Conservation (phyloP, 2,888 invertebrate genomes). For the Pyrocoelia pectoralis region DNA sequence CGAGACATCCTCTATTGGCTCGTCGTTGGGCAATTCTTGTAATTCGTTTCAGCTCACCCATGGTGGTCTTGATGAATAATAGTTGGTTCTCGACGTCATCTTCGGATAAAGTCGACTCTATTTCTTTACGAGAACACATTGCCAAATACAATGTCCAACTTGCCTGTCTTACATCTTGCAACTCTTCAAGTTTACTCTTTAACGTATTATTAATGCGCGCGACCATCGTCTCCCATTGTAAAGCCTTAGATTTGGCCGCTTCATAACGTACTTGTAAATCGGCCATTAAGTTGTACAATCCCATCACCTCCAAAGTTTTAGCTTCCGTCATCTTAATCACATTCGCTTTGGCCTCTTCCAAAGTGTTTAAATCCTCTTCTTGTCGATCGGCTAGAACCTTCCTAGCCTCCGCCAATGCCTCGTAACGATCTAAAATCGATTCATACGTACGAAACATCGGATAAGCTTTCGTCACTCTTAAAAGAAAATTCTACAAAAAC, state of each 20-base stretch:
- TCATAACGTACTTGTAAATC: conserved; percentile 68
- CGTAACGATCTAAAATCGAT: conserved; percentile 71
- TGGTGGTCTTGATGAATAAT: conserved; percentile 68
- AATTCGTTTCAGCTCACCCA: conserved; percentile 59
- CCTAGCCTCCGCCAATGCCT: conserved; percentile 69
- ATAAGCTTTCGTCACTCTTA: conserved; percentile 64
- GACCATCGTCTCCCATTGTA: conserved; percentile 70
- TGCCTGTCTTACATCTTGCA: conserved; percentile 66
- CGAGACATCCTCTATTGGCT: neutral
- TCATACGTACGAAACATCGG: conserved; percentile 66
- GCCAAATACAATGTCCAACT: conserved; percentile 71
- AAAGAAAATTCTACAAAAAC: conserved; percentile 63
- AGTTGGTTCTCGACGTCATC: conserved; percentile 69
- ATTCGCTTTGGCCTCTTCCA: conserved; percentile 67
- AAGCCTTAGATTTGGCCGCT: conserved; percentile 65
- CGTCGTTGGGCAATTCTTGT: conserved; percentile 20
- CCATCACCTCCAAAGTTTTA: conserved; percentile 69
- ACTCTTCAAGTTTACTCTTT: conserved; percentile 63
- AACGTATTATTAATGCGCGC: conserved; percentile 67
- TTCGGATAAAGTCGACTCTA: conserved; percentile 55
- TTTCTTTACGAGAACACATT: conserved; percentile 66
- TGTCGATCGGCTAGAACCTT: conserved; percentile 65
- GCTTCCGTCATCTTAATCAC: conserved; percentile 65
- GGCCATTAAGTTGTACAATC: conserved; percentile 69
- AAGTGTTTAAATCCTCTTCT: conserved; percentile 64